phyloP scores from a whole-genome alignment of 92 coral and sea anemone species.

The Diadumene lineata region DNA sequence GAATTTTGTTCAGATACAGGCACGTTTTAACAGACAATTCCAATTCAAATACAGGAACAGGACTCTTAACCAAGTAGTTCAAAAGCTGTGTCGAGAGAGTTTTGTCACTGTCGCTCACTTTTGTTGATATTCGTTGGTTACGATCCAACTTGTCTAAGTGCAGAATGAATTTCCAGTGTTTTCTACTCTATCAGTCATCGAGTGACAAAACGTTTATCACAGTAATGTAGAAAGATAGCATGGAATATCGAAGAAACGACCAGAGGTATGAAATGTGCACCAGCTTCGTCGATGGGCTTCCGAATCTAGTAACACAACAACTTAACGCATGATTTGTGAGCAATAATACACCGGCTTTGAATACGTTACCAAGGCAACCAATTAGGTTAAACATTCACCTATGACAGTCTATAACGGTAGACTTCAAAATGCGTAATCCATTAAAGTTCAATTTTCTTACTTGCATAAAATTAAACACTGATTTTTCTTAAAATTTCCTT shows the following conservation, averaged over 20 bases:
- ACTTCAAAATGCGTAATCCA: neutral
- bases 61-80: constrained; percentile 10
- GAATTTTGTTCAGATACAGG: neutral
- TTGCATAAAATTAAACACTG: too few relatives aligned
- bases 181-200: neutral
- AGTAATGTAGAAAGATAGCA: neutral
- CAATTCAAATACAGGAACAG: neutral
- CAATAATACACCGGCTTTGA: constrained; percentile 21
- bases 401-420: neutral
- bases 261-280: neutral
- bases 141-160: neutral
- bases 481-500: neutral
- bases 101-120: neutral
- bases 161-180: neutral
- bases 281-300: constrained; percentile 5
- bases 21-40: neutral
- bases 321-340: constrained; percentile 26
- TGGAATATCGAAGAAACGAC: neutral
- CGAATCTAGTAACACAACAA: constrained; percentile 17
- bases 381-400: constrained; percentile 19
- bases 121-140: neutral
- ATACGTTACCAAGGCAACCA: constrained; percentile 27
- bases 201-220: neutral
- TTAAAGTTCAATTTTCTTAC: neutral
- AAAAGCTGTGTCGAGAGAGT: neutral